These are phyloP conservation scores for Acipenser transmontanus DNA, from an alignment of 2,797 vertebrate genomes.

Conservation along the genomic window DNA sequence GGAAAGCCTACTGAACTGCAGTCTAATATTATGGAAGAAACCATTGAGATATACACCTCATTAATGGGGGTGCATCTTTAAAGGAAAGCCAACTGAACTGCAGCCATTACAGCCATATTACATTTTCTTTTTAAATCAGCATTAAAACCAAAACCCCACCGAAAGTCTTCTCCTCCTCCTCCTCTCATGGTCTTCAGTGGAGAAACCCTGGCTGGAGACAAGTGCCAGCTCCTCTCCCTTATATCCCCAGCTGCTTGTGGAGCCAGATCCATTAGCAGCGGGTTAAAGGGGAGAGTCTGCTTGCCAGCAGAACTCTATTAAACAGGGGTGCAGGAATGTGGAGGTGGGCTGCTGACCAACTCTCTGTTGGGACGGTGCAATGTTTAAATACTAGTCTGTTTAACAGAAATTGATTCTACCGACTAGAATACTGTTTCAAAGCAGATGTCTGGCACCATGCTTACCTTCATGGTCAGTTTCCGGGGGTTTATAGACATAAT, in stretches of 20 bases:
- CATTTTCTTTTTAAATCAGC: too few relatives aligned
- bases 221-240: neutral
- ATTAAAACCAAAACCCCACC: too few relatives aligned
- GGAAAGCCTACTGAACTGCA: too few relatives aligned
- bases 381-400: neutral
- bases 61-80: too few relatives aligned
- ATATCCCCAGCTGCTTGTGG: neutral
- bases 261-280: neutral
- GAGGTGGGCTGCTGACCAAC: neutral
- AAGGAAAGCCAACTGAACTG: too few relatives aligned
- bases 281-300: neutral
- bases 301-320: neutral
- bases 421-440: neutral
- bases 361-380: neutral
- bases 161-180: neutral
- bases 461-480: neutral
- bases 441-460: neutral
- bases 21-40: too few relatives aligned
- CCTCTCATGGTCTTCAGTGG: neutral
- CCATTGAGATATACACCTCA: too few relatives aligned
- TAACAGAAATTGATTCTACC: neutral
- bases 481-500: too few relatives aligned
- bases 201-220: neutral
- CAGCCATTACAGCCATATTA: too few relatives aligned
- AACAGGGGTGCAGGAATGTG: neutral